These are phyloP conservation scores for Torymus tubicola DNA, from an alignment of 2,888 invertebrate genomes.

Conservation along the genomic window DNA sequence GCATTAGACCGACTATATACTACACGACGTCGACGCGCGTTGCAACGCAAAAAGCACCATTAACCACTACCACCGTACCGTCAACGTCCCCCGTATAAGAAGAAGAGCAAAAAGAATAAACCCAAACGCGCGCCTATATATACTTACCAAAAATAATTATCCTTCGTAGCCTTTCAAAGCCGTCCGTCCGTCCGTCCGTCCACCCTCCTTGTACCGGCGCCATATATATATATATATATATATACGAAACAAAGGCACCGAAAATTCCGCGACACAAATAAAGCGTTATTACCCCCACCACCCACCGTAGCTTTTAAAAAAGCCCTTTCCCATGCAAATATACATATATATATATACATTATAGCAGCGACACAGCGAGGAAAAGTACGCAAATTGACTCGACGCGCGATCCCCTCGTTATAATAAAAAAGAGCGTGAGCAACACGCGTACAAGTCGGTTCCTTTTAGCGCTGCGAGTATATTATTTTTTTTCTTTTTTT, in stretches of 20 bases:
- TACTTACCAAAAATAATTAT: slow-evolving; percentile 15
- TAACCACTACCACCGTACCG: too few species aligned
- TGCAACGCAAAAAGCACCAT: too few species aligned
- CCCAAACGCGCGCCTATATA: not conserved
- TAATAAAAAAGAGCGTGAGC: slow-evolving; percentile 49
- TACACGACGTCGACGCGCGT: too few species aligned
- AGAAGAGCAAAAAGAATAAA: not conserved
- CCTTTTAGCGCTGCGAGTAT: not conserved
- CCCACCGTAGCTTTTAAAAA: slow-evolving; percentile 11
- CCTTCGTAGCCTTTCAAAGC: not conserved
- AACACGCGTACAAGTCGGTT: not conserved
- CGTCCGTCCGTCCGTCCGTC: not conserved
- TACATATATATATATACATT: too few species aligned
- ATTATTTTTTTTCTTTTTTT: not conserved
- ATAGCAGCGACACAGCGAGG: not conserved
- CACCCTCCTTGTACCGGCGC: not conserved
- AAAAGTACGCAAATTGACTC: slow-evolving; percentile 49
- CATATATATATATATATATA: too few species aligned
- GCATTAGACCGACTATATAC: too few species aligned
- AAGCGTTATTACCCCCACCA: slow-evolving; percentile 42
- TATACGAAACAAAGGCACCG: not conserved
- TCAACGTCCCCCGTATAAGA: too few species aligned
- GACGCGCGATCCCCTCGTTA: slow-evolving; percentile 6
- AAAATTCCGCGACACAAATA: slow-evolving; percentile 45
- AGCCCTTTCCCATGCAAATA: slow-evolving; percentile 21